These are phyloP conservation scores for Sebastolobus alascanus DNA, from an alignment of 2,797 vertebrate genomes.

Conservation along the genomic window DNA sequence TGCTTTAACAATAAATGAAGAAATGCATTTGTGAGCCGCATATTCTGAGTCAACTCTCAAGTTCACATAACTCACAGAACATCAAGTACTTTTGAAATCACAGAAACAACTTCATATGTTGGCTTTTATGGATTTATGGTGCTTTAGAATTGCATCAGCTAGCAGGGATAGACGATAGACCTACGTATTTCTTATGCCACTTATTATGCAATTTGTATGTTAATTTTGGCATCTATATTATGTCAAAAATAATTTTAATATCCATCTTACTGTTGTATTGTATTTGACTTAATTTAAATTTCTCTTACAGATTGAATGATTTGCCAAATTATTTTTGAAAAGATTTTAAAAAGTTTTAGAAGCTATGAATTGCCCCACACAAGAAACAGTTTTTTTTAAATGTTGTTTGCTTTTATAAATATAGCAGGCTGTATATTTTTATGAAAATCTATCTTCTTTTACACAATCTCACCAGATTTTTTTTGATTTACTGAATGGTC, in stretches of 20 bases:
- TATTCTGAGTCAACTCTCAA: slow-evolving; percentile 18
- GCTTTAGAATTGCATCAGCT: not conserved
- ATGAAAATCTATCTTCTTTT: not conserved
- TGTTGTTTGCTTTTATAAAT: too few relatives aligned
- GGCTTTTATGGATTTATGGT: not conserved
- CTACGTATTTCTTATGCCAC: not conserved
- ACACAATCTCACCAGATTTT: not conserved
- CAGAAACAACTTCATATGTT: not conserved
- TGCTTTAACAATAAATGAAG: not conserved
- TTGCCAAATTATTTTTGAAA: not conserved
- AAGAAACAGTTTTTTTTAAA: too few relatives aligned
- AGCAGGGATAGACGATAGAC: not conserved
- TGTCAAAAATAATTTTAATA: not conserved
- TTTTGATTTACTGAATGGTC: not conserved
- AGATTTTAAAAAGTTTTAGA: not conserved
- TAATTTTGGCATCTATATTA: not conserved
- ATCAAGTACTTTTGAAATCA: not conserved
- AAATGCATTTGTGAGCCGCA: not conserved
- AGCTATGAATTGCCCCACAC: too few relatives aligned
- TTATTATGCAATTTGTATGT: not conserved
- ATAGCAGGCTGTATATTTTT: not conserved
- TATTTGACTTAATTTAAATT: not conserved
- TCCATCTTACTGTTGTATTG: not conserved
- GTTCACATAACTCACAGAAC: not conserved
- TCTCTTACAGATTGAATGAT: not conserved